Evolutionary conservation across 2,797 vertebrate species (phyloP).

Genomic region (Sebastes aleutianus): DNA sequence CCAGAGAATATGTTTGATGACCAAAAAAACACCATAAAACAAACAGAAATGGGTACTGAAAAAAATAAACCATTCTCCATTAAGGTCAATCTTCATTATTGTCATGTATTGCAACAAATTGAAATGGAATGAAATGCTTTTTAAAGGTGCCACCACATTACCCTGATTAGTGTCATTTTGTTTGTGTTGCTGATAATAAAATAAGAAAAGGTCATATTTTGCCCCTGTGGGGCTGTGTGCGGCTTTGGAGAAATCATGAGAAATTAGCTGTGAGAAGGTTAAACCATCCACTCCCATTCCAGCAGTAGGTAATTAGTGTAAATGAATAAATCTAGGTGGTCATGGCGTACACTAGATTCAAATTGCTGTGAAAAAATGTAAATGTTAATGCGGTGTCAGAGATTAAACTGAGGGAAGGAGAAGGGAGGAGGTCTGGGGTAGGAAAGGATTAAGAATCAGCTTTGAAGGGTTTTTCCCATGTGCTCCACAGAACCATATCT

Average conservation of each 20-base stretch:
- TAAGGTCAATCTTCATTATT: background rate
- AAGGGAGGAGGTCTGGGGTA: slow-evolving; percentile 50
- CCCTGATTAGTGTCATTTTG: slow-evolving; percentile 72
- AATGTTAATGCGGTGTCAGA: slow-evolving; percentile 73
- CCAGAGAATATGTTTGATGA: background rate
- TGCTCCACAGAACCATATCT: slow-evolving; percentile 64
- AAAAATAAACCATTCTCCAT: background rate
- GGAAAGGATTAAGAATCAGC: slow-evolving; percentile 71
- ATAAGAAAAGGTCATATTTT: slow-evolving; percentile 78
- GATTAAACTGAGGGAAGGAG: slow-evolving; percentile 65
- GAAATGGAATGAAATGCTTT: slow-evolving; percentile 9
- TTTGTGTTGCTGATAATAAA: slow-evolving; percentile 71
- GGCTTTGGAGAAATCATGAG: slow-evolving; percentile 68
- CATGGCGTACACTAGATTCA: slow-evolving; percentile 51
- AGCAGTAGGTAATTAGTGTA: slow-evolving; percentile 63
- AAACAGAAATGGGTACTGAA: background rate
- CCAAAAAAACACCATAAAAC: background rate
- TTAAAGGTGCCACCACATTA: slow-evolving; percentile 67
- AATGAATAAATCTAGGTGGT: slow-evolving; percentile 69
- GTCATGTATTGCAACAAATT: background rate
- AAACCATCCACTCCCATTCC: slow-evolving; percentile 60
- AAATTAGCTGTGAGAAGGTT: slow-evolving; percentile 80
- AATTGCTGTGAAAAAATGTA: slow-evolving; percentile 65
- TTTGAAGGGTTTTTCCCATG: slow-evolving; percentile 76
- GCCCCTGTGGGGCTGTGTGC: slow-evolving; percentile 37